Evolutionary conservation across 2,113 vertebrate species (phyloP).

Genomic region (Prinia subflava): DNA sequence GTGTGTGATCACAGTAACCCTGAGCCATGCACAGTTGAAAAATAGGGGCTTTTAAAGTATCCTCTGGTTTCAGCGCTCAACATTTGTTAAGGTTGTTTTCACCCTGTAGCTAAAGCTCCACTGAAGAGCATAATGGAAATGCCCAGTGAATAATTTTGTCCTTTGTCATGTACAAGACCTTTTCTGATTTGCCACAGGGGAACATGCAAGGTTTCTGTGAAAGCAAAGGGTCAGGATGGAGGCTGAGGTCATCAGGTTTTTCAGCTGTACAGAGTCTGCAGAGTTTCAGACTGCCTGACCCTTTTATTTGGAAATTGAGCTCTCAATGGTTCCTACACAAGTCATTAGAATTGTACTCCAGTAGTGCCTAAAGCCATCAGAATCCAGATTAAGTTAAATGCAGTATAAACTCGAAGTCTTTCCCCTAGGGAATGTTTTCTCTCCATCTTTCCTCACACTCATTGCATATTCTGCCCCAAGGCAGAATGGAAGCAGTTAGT

Average conservation of each 20-base stretch:
- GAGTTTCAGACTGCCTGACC: not conserved
- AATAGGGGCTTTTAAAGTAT: not conserved
- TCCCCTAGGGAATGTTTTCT: not conserved
- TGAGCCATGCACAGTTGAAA: not conserved
- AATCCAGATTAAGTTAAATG: not conserved
- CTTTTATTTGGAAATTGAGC: not conserved
- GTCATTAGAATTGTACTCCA: not conserved
- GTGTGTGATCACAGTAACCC: not conserved
- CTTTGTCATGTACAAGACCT: not conserved
- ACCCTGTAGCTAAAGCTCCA: not conserved
- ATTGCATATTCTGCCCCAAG: not conserved
- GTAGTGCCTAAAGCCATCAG: not conserved
- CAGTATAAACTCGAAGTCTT: not conserved
- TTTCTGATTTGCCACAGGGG: not conserved
- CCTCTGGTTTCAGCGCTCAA: not conserved
- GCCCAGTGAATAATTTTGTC: not conserved
- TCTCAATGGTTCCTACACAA: not conserved
- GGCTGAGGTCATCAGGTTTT: not conserved
- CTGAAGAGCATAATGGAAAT: not conserved
- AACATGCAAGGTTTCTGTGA: not conserved
- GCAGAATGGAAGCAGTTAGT: not conserved
- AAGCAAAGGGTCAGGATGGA: not conserved
- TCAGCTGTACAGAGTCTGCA: not conserved
- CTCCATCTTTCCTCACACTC: not conserved
- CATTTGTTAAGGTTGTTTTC: not conserved